Evolutionary conservation across 2,797 vertebrate genomes (phyloP).

Genomic region (Basileuterus tristriatus): DNA sequence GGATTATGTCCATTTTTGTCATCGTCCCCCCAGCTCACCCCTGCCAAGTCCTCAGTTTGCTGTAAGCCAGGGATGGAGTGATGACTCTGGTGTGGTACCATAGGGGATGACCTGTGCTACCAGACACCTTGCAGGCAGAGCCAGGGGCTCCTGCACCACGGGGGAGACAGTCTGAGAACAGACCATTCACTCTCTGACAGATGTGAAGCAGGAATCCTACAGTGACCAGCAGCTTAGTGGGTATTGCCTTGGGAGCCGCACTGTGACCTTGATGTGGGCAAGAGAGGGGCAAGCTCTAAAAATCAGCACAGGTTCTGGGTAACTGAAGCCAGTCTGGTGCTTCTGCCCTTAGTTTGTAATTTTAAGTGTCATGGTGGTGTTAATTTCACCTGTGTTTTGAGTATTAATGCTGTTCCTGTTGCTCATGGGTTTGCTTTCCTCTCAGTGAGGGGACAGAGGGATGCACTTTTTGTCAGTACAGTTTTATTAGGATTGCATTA

Average conservation of each 20-base stretch:
- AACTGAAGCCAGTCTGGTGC: neutral
- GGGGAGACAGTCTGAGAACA: neutral
- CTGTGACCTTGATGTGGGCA: neutral
- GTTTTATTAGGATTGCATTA: neutral
- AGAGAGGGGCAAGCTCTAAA: neutral
- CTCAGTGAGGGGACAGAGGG: neutral
- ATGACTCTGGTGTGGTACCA: neutral
- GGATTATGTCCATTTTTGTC: neutral
- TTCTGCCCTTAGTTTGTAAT: neutral
- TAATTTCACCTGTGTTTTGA: neutral
- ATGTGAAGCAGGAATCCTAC: neutral
- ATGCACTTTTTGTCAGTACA: neutral
- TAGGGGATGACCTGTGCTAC: neutral
- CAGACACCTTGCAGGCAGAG: neutral
- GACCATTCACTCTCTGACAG: neutral
- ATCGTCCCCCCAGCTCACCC: rapidly evolving
- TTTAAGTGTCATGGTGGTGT: neutral
- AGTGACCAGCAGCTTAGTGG: neutral
- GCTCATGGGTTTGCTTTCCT: neutral
- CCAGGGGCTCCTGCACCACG: neutral
- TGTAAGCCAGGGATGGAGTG: neutral
- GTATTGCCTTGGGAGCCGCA: neutral
- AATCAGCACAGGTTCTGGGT: neutral
- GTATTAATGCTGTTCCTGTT: neutral
- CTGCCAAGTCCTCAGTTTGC: neutral